Percentiles rank a stretch among this genome's conserved stretches.
Conservation (phyloP, 2,888 invertebrate genomes). For the Drosophila mayaguana region DNA sequence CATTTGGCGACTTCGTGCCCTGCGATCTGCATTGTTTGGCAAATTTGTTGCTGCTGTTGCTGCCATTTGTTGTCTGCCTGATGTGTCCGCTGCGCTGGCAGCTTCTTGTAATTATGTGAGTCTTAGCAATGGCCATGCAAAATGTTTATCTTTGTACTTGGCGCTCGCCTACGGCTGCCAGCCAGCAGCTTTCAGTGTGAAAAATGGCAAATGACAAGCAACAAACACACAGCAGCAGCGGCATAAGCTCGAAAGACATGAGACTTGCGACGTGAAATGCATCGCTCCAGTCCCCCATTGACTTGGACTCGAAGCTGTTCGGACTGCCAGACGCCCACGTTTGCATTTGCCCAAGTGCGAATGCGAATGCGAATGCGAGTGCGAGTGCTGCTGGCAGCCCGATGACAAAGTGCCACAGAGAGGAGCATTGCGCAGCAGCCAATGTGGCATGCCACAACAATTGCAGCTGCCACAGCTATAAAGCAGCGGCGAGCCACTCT, state of each 20-base stretch:
- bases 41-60: conserved; percentile 60
- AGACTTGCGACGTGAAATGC: conserved; percentile 26
- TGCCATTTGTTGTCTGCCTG: conserved; percentile 13
- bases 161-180: conserved; percentile 36
- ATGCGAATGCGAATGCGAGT: too few species aligned
- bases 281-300: conserved; percentile 20
- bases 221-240: conserved; percentile 21
- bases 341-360: not conserved
- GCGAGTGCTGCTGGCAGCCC: conserved; percentile 25
- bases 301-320: conserved; percentile 20
- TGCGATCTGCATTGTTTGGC: conserved; percentile 78
- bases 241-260: not conserved
- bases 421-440: conserved; percentile 1
- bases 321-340: conserved; percentile 47
- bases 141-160: conserved; percentile 67
- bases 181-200: conserved; percentile 42
- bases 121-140: conserved; percentile 50
- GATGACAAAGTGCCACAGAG: conserved; percentile 38
- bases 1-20: conserved; percentile 70
- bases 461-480: not conserved
- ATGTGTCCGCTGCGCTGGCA: conserved; percentile 36
- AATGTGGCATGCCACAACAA: conserved; percentile 38
- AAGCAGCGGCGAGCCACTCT: not conserved
- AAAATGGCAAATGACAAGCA: conserved; percentile 57
- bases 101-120: conserved; percentile 73